Conservation (phyloP, 2,113 vertebrate species). For the Tonatia bakeri region DNA sequence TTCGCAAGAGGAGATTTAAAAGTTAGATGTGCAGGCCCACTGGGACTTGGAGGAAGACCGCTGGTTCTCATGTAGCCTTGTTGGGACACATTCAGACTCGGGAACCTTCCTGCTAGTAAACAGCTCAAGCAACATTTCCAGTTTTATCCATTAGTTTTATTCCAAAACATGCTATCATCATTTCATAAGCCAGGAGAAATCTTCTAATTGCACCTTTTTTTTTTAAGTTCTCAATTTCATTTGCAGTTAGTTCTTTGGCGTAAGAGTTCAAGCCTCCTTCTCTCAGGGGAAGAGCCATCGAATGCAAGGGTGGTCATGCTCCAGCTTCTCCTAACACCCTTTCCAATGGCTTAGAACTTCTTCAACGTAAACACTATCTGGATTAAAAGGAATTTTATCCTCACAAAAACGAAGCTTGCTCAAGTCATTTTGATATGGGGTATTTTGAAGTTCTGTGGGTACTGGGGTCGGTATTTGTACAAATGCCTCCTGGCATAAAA, state of each 20-base stretch:
- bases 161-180: conserved; percentile 98
- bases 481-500: too few species aligned
- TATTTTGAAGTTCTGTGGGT: too few species aligned
- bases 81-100: conserved; percentile 98
- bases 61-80: conserved; percentile 98
- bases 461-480: too few species aligned
- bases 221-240: conserved; percentile 99
- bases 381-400: too few species aligned
- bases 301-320: too few species aligned
- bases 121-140: conserved; percentile 90
- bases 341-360: conserved; percentile 97
- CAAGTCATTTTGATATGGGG: too few species aligned
- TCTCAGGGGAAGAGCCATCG: conserved; percentile 86
- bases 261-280: conserved; percentile 99
- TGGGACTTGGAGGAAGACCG: conserved; percentile 96
- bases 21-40: conserved; percentile 94
- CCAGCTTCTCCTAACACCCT: conserved; percentile 79
- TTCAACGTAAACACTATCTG: conserved; percentile 91
- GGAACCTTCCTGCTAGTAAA: conserved; percentile 97
- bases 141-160: conserved; percentile 95
- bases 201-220: conserved; percentile 95
- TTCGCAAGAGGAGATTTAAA: conserved; percentile 94
- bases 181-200: conserved; percentile 93
- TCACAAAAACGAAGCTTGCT: too few species aligned
- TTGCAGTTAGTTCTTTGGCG: conserved; percentile 97